These are phyloP conservation scores for Orius insidiosus DNA, from an alignment of 1,140 invertebrate genomes.

Conservation along the genomic window DNA sequence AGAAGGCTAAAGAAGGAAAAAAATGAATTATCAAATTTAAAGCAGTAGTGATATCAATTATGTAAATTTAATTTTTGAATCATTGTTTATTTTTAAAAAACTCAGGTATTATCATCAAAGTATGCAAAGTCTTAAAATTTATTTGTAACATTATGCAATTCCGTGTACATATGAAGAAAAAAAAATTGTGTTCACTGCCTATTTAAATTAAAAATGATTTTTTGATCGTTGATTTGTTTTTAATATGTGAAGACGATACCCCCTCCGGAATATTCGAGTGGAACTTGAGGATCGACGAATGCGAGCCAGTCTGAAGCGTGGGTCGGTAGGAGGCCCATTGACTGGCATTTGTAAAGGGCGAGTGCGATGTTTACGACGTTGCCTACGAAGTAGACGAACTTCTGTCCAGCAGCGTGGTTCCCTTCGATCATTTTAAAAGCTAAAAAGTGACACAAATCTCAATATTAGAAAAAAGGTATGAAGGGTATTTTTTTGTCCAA, in stretches of 20 bases:
- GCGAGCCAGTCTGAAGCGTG: conserved; percentile 98
- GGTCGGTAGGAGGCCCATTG: conserved; percentile 93
- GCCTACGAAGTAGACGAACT: conserved; percentile 86
- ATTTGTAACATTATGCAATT: no score
- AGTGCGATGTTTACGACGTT: conserved; percentile 84
- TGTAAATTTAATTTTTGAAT: no score
- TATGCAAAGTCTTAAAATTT: no score
- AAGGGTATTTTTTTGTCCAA: no score
- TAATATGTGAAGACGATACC: conserved; percentile 49
- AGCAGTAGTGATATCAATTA: not conserved
- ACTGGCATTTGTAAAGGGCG: conserved; percentile 96
- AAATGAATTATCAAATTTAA: conserved; percentile 5
- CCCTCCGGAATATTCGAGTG: conserved; percentile 75
- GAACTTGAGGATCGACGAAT: conserved; percentile 81
- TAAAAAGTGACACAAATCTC: conserved; percentile 23
- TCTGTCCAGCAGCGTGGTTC: conserved; percentile 75
- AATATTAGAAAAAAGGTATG: conserved; percentile 4
- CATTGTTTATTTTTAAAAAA: no score
- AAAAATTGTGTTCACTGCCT: not conserved
- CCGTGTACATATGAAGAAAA: no score
- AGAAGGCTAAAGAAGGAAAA: conserved; percentile 14
- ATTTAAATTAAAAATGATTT: conserved; percentile 1
- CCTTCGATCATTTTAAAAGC: conserved; percentile 93
- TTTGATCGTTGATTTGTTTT: conserved; percentile 5
- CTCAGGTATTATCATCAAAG: no score